Evolutionary conservation across 2,797 vertebrate genomes (phyloP).

Genomic region (Oryzias sinensis): DNA sequence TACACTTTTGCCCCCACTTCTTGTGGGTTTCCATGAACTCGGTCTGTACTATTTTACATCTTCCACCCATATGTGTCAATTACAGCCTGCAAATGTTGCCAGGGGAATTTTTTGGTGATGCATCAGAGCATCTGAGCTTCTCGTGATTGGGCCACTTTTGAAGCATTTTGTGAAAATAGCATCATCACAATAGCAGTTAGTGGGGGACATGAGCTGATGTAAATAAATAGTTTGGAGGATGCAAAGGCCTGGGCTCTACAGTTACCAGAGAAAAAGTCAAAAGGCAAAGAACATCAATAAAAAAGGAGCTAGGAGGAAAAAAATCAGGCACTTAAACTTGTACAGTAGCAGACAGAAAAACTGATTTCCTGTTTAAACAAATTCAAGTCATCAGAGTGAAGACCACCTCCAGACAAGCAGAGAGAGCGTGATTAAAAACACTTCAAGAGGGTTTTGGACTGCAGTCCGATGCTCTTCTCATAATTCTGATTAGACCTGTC

Average conservation of each 20-base stretch:
- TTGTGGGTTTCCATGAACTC: too few relatives aligned
- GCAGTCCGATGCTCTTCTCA: slow-evolving; percentile 35
- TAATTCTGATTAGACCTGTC: slow-evolving; percentile 57
- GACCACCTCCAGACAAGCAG: slow-evolving; percentile 11
- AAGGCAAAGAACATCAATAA: neutral
- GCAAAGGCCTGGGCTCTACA: slow-evolving; percentile 16
- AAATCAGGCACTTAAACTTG: slow-evolving; percentile 9
- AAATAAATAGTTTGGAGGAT: slow-evolving; percentile 56
- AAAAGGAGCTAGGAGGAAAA: slow-evolving; percentile 1
- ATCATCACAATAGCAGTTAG: slow-evolving; percentile 28
- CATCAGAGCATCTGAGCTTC: neutral
- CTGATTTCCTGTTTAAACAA: slow-evolving; percentile 24
- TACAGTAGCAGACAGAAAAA: slow-evolving; percentile 5
- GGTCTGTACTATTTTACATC: too few relatives aligned
- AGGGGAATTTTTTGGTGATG: neutral
- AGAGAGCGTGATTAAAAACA: slow-evolving; percentile 9
- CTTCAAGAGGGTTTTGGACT: neutral
- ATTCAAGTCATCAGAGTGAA: slow-evolving; percentile 33
- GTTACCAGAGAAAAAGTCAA: slow-evolving; percentile 9
- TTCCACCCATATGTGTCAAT: neutral
- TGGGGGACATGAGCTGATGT: slow-evolving; percentile 29
- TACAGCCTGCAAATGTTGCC: neutral
- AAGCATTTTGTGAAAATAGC: slow-evolving; percentile 41
- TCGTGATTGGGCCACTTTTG: slow-evolving; percentile 2
- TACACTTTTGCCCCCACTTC: too few relatives aligned